Percentiles rank a stretch among this genome's conserved stretches.
These are phyloP conservation scores for Daktulosphaira vitifoliae DNA, from an alignment of 1,140 invertebrate species.

Conservation along the genomic window DNA sequence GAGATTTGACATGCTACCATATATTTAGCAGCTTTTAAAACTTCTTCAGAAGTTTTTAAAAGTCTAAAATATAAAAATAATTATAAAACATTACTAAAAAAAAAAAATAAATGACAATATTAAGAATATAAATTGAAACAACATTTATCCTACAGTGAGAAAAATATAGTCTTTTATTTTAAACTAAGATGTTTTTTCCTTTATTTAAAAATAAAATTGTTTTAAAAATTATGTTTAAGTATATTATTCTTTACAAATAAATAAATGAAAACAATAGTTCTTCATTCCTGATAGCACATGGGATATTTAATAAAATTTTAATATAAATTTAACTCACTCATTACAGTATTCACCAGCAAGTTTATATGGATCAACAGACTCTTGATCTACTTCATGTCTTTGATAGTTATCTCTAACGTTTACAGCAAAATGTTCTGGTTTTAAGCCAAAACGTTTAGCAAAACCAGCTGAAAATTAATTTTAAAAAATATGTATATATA, in stretches of 20 bases:
- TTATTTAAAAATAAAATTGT: too few relatives aligned
- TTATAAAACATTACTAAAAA: too few relatives aligned
- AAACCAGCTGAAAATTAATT: constrained; percentile 56
- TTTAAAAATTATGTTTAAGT: too few relatives aligned
- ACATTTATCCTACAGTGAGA: too few relatives aligned
- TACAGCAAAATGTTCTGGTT: constrained; percentile 91
- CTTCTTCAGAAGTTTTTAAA: constrained; percentile 60
- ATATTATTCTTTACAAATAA: too few relatives aligned
- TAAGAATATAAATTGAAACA: too few relatives aligned
- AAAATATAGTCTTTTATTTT: neutral
- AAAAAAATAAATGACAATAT: too few relatives aligned
- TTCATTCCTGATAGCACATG: too few relatives aligned
- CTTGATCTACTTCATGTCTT: constrained; percentile 93
- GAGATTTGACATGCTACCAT: constrained; percentile 92
- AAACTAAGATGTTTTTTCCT: neutral
- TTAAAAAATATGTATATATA: too few relatives aligned
- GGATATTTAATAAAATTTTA: too few relatives aligned
- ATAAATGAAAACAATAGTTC: too few relatives aligned
- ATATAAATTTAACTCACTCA: constrained; percentile 36
- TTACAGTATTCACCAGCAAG: constrained; percentile 63
- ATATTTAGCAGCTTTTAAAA: constrained; percentile 77
- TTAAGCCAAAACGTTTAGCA: constrained; percentile 88
- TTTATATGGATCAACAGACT: constrained; percentile 65
- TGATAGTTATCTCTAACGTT: constrained; percentile 95
- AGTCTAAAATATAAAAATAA: constrained; percentile 42